phyloP scores from a whole-genome alignment of 1,140 invertebrate genomes.

The Drosophila bocki region DNA sequence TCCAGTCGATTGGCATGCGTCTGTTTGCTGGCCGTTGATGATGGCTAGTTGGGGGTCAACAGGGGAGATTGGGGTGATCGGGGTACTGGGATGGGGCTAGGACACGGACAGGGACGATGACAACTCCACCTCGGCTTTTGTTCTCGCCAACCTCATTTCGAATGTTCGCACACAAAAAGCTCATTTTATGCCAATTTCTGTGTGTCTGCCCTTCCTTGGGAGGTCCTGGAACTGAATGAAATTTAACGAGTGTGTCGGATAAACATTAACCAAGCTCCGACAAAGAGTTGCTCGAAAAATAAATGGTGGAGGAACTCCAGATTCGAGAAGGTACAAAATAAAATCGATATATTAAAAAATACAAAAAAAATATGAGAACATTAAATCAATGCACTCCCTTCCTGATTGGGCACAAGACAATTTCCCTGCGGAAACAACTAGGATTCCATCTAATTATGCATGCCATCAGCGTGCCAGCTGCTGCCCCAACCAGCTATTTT shows the following conservation, averaged over 20 bases:
- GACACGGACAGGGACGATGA: constrained; percentile 20
- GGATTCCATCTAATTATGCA: constrained; percentile 71
- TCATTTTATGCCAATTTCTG: constrained; percentile 77
- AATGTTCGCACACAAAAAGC: constrained; percentile 52
- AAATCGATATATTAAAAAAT: background rate
- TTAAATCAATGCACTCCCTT: constrained; percentile 63
- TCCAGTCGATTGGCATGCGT: constrained; percentile 68
- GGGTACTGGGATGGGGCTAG: background rate
- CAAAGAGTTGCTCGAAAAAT: constrained; percentile 7
- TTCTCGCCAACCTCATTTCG: constrained; percentile 14
- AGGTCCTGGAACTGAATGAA: constrained; percentile 49
- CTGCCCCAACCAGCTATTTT: background rate
- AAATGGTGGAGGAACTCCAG: background rate
- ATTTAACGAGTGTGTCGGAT: constrained; percentile 62
- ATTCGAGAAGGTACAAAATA: background rate
- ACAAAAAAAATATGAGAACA: background rate
- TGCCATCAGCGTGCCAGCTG: constrained; percentile 62
- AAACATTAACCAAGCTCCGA: constrained; percentile 47
- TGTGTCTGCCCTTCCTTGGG: constrained; percentile 6
- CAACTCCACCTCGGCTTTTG: constrained; percentile 17
- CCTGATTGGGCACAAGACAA: constrained; percentile 55
- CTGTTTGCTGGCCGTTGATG: constrained; percentile 60
- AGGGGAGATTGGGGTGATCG: constrained; percentile 1
- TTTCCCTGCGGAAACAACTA: constrained; percentile 43
- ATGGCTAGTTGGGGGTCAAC: constrained; percentile 18